These are phyloP conservation scores for Rhynchophorus ferrugineus DNA, from an alignment of 1,140 invertebrate species.

Conservation along the genomic window DNA sequence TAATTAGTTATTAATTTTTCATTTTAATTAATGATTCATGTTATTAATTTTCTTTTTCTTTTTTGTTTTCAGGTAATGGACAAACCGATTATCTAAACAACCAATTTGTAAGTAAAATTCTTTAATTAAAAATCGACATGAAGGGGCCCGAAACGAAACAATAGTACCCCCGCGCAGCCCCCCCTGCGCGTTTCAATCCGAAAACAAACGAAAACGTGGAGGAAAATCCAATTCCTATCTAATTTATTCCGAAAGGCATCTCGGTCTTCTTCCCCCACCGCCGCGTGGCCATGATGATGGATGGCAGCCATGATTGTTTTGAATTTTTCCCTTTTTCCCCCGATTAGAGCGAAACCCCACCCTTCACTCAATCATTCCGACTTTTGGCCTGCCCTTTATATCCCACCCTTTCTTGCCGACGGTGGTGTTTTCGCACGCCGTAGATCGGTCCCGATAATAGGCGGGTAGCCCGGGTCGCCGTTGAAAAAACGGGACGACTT, in stretches of 20 bases:
- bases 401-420: conserved; percentile 6
- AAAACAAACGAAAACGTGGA: too few species aligned
- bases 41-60: too few species aligned
- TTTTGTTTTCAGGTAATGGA: too few species aligned
- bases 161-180: too few species aligned
- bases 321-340: conserved; percentile 37
- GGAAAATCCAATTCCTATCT: background rate
- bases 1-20: too few species aligned
- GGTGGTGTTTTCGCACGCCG: conserved; percentile 13
- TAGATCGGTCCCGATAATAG: background rate
- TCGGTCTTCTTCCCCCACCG: background rate
- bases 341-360: conserved; percentile 33
- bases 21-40: too few species aligned
- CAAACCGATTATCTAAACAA: too few species aligned
- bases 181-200: too few species aligned
- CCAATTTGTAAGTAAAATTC: too few species aligned
- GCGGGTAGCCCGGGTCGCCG: background rate
- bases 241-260: background rate
- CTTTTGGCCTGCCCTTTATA: conserved; percentile 27
- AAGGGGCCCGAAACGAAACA: too few species aligned
- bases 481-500: background rate
- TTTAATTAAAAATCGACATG: too few species aligned
- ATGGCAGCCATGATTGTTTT: conserved; percentile 43
- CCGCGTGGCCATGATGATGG: conserved; percentile 39
- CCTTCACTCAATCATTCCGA: conserved; percentile 40